These are phyloP conservation scores for Galerucella pusilla DNA, from an alignment of 2,888 invertebrate genomes.

Conservation along the genomic window DNA sequence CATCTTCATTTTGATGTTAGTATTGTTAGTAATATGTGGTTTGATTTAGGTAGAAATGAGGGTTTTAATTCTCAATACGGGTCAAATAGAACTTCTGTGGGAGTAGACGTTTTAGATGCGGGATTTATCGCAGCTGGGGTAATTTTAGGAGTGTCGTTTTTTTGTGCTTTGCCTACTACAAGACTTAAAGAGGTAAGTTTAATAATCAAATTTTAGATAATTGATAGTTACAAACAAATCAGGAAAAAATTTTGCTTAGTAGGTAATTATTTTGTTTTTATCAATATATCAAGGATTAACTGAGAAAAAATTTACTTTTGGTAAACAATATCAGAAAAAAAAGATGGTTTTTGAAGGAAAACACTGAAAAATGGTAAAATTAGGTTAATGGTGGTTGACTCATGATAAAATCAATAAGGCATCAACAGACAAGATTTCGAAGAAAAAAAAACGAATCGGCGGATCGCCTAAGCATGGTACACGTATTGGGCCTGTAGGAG, in stretches of 20 bases:
- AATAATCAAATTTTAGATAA: not conserved
- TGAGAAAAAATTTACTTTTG: too few relatives aligned
- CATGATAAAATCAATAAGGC: too few relatives aligned
- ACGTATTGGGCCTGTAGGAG: too few relatives aligned
- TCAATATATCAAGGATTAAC: too few relatives aligned
- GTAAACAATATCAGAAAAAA: too few relatives aligned
- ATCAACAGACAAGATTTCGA: too few relatives aligned
- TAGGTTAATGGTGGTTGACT: too few relatives aligned
- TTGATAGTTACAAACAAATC: not conserved
- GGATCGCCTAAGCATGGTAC: too few relatives aligned
- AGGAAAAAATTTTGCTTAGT: not conserved
- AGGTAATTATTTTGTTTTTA: too few relatives aligned
- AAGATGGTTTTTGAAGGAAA: too few relatives aligned
- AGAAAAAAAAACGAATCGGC: too few relatives aligned
- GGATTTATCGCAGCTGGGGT: slow-evolving; percentile 63
- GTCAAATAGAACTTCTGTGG: slow-evolving; percentile 61
- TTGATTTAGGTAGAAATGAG: slow-evolving; percentile 59
- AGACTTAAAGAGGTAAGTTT: slow-evolving; percentile 52
- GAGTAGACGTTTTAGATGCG: slow-evolving; percentile 65
- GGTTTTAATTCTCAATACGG: slow-evolving; percentile 64
- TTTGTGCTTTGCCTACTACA: slow-evolving; percentile 59
- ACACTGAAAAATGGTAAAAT: too few relatives aligned
- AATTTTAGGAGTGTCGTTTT: slow-evolving; percentile 61
- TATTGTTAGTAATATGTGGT: slow-evolving; percentile 52
- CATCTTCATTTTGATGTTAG: not conserved